phyloP scores from a whole-genome alignment of 2,797 vertebrate genomes.

The Setipinna tenuifilis region DNA sequence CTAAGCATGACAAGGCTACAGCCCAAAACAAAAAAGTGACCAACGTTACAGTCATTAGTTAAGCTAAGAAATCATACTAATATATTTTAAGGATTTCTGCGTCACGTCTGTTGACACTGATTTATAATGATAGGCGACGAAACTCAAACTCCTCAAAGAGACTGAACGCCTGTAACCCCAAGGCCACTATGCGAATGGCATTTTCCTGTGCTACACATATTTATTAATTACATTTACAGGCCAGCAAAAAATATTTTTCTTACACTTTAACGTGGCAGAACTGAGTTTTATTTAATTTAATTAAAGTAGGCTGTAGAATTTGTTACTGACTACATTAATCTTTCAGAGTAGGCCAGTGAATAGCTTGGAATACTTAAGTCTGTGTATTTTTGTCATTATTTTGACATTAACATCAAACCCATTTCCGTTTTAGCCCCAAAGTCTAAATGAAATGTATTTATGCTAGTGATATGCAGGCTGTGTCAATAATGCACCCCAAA shows the following conservation, averaged over 20 bases:
- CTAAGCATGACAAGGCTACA: slow-evolving; percentile 18
- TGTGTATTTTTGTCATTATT: neutral
- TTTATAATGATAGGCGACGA: neutral
- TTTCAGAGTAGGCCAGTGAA: too few species aligned
- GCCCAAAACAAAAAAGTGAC: slow-evolving; percentile 33
- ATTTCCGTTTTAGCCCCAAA: neutral
- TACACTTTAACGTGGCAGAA: neutral
- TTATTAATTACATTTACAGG: neutral
- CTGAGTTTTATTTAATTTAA: neutral
- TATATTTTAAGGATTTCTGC: neutral
- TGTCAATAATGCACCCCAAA: neutral
- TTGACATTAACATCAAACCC: neutral
- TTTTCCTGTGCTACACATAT: neutral
- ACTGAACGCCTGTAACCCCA: neutral
- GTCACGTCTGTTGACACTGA: neutral
- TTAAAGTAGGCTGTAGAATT: neutral
- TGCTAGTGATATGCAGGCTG: neutral
- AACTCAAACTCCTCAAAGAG: neutral
- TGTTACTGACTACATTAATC: neutral
- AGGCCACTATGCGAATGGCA: neutral
- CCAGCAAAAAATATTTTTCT: neutral
- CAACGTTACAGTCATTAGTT: slow-evolving; percentile 25
- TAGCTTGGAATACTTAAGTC: too few species aligned
- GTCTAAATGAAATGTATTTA: neutral
- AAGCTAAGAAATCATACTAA: neutral